A percentile compares a stretch with the other conserved stretches of the same genome.
Evolutionary conservation across 2,888 invertebrate species (phyloP).

Genomic region (Pammene aurita): DNA sequence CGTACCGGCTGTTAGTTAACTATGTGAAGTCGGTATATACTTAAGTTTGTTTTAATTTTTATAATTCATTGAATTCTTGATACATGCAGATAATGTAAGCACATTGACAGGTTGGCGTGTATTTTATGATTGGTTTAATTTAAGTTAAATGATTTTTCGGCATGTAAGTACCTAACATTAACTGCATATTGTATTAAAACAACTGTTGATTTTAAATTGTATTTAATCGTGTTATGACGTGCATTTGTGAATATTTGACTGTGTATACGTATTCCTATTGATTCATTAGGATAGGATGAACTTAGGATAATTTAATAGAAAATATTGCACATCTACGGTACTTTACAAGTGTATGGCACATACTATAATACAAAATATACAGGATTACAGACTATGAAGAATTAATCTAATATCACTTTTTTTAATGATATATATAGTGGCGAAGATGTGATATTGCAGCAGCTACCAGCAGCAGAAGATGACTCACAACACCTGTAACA

Average conservation of each 20-base stretch:
- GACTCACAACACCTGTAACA: constrained; percentile 63
- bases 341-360: constrained; percentile 80
- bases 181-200: constrained; percentile 24
- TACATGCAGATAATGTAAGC: too few relatives aligned
- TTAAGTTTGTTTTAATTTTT: too few relatives aligned
- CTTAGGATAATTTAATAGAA: constrained; percentile 68
- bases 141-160: too few relatives aligned
- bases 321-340: constrained; percentile 76
- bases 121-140: too few relatives aligned
- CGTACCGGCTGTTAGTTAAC: too few relatives aligned
- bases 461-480: constrained; percentile 63
- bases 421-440: constrained; percentile 76
- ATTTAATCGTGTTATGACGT: constrained; percentile 70
- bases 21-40: too few relatives aligned
- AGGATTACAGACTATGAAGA: constrained; percentile 72
- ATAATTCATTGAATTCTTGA: too few relatives aligned
- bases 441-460: constrained; percentile 63
- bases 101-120: too few relatives aligned
- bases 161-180: too few relatives aligned
- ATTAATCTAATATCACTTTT: constrained; percentile 81
- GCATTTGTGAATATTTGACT: constrained; percentile 75
- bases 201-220: constrained; percentile 54
- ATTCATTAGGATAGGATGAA: constrained; percentile 69
- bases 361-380: constrained; percentile 82
- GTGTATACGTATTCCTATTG: constrained; percentile 71